These are phyloP conservation scores for Epinephelus fuscoguttatus DNA, from an alignment of 2,113 vertebrate genomes.

Conservation along the genomic window DNA sequence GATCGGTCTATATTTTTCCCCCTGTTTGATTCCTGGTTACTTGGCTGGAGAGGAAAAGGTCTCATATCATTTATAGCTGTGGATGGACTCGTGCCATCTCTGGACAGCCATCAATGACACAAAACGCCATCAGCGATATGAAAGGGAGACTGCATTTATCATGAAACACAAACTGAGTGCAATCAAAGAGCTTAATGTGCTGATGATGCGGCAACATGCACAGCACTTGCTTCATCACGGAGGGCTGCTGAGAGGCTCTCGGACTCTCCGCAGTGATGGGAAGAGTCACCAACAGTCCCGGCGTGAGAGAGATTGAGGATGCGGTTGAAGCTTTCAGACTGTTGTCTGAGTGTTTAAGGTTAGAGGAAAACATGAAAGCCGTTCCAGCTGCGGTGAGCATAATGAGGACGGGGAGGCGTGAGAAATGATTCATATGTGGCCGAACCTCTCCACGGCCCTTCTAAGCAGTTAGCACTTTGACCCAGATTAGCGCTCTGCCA, in stretches of 20 bases:
- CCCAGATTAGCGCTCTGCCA: slow-evolving; percentile 80
- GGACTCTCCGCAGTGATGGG: not conserved
- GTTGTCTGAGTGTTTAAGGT: slow-evolving; percentile 43
- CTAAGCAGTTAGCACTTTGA: slow-evolving; percentile 81
- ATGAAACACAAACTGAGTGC: slow-evolving; percentile 27
- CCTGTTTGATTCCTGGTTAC: slow-evolving; percentile 23
- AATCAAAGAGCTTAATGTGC: slow-evolving; percentile 38
- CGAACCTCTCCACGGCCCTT: slow-evolving; percentile 69
- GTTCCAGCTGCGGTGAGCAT: slow-evolving; percentile 51
- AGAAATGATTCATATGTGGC: slow-evolving; percentile 68
- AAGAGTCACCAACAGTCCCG: not conserved
- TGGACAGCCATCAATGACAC: slow-evolving; percentile 4
- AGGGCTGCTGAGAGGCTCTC: not conserved
- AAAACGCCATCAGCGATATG: slow-evolving; percentile 21
- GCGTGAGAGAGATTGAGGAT: not conserved
- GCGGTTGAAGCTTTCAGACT: not conserved
- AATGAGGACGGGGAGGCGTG: slow-evolving; percentile 64
- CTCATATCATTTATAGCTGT: slow-evolving; percentile 23
- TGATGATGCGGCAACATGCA: slow-evolving; percentile 31
- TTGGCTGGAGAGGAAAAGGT: slow-evolving; percentile 36
- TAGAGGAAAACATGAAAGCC: slow-evolving; percentile 37
- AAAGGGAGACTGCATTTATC: slow-evolving; percentile 34
- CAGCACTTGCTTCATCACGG: not conserved
- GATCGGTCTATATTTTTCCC: not conserved
- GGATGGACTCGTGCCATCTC: slow-evolving; percentile 13